phyloP scores from a whole-genome alignment of 2,113 vertebrate genomes.

The Tetrax tetrax region DNA sequence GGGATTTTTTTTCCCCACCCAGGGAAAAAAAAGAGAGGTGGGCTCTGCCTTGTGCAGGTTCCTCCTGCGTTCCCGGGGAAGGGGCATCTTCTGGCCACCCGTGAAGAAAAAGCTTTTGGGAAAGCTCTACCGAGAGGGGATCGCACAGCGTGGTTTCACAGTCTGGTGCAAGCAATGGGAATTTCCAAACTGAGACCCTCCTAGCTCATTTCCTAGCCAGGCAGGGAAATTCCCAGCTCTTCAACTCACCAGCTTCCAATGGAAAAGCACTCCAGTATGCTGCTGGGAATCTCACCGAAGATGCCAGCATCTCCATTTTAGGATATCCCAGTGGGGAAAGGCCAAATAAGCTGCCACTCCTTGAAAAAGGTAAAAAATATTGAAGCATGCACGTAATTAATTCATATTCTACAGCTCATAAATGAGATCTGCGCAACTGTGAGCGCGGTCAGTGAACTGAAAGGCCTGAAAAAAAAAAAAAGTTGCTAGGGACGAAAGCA shows the following conservation, averaged over 20 bases:
- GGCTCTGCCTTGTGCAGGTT: background rate
- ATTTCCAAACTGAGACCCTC: background rate
- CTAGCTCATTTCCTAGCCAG: background rate
- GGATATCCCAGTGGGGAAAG: background rate
- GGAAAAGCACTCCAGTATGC: background rate
- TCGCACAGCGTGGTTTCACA: background rate
- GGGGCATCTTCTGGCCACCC: fast-evolving
- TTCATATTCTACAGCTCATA: background rate
- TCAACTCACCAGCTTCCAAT: background rate
- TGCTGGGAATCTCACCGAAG: background rate
- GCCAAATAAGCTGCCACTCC: background rate
- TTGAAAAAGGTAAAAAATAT: background rate
- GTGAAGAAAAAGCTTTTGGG: background rate
- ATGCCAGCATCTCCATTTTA: background rate
- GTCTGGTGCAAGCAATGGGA: background rate
- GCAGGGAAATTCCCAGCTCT: background rate
- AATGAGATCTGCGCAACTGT: background rate
- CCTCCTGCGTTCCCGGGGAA: background rate
- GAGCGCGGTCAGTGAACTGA: background rate
- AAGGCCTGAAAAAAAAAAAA: background rate
- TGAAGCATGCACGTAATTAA: fast-evolving
- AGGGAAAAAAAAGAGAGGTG: background rate
- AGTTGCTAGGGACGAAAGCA: background rate
- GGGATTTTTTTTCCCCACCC: background rate
- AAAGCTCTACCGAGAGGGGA: background rate